Evolutionary conservation across 2,797 vertebrate genomes (phyloP).

Genomic region (Onychomys leucogaster): DNA sequence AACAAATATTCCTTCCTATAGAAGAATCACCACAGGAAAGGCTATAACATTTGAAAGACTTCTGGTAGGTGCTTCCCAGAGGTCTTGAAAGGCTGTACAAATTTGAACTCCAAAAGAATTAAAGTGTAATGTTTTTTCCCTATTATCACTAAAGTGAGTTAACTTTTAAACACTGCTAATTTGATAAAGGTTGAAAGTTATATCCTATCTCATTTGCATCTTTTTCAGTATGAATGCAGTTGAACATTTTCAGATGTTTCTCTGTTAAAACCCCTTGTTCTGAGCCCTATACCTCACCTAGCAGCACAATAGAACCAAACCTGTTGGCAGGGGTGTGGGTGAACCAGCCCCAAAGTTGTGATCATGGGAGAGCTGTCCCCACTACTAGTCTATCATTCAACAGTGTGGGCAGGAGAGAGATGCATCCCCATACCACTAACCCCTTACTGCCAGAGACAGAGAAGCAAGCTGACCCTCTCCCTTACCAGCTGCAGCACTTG

Average conservation of each 20-base stretch:
- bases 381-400: background rate
- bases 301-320: background rate
- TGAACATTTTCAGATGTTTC: background rate
- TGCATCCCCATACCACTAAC: background rate
- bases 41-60: background rate
- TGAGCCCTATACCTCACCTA: background rate
- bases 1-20: background rate
- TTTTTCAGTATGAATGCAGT: background rate
- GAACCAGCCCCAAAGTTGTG: background rate
- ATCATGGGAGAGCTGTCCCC: background rate
- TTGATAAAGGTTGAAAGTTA: background rate
- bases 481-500: background rate
- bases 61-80: background rate
- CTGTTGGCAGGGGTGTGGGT: background rate
- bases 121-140: background rate
- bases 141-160: background rate
- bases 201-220: background rate
- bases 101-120: background rate
- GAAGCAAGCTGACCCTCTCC: background rate
- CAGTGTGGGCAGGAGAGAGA: background rate
- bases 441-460: background rate
- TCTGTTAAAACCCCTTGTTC: background rate
- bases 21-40: background rate
- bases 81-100: background rate
- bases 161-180: background rate